Base-by-base conservation (phyloP, 2,888 invertebrate species). In the Anarsia innoxiella region DNA sequence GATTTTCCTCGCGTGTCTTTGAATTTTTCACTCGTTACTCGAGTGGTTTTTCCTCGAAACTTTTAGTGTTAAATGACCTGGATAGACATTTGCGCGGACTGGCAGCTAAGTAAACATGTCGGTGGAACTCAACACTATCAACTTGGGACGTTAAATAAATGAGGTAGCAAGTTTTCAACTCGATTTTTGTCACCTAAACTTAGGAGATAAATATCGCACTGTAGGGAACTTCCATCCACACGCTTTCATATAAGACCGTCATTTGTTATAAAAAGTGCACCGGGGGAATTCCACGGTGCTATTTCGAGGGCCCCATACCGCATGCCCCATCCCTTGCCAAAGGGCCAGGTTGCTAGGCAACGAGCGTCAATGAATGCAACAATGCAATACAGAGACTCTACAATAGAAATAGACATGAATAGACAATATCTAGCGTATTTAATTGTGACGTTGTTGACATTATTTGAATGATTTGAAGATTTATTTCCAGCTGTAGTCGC, bases 221-320 rank as follows among this genome's bases (percentile, higher is more conserved):
- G 6, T 19, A 19, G 19, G 19, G 19, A 25, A n/a, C 11, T 26
- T 36, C 25, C 36, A 13, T 25, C 38, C 26, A 26, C 19, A 19
- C 19, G 19, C 4, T 12, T 26, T 41, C 51, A 49, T 48, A 48
- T 49, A 49, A 48, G 49, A 55, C 47, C 41, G 49, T 51, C 53
- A 46, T 43, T 50, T 46, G 44, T 53, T 53, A 63, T 75, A 76
- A 75, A 71, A 68, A 55, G 44, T 70, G 50, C 66, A 66, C 61
- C 58, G 66, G 76, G 82, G 79, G 66, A 79, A 71, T 80, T 77
- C 80, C 79, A 46, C 46, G 56, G 66, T 68, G 72, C 68, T 67
- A 72, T 53, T 45, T 48, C 47, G 53, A 59, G 69, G 67, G 68
- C 61, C 54, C 51, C 62, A 63, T 66, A 72, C 76, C 75, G 69